phyloP scores from a whole-genome alignment of 2,888 invertebrate species.

The Abrostola triplasia region DNA sequence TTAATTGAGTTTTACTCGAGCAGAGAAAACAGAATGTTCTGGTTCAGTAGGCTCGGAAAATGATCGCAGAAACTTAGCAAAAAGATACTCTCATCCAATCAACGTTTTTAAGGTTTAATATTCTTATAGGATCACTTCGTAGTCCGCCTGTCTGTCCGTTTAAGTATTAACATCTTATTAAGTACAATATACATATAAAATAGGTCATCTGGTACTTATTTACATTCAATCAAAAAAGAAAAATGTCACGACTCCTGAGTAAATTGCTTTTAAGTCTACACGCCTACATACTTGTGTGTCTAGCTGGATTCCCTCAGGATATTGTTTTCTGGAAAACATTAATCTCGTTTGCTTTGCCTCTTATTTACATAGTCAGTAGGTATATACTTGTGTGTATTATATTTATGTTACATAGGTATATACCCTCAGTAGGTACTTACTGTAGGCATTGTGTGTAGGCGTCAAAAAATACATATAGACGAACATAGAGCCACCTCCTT shows the following conservation, averaged over 20 bases:
- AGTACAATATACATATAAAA: background rate
- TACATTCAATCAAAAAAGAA: constrained; percentile 2
- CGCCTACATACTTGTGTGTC: background rate
- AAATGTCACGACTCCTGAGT: background rate
- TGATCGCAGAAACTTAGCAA: too few relatives aligned
- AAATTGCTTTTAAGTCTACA: background rate
- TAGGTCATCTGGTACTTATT: background rate
- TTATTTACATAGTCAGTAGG: background rate
- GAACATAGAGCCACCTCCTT: too few relatives aligned
- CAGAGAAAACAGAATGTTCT: background rate
- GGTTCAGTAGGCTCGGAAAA: too few relatives aligned
- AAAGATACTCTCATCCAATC: too few relatives aligned
- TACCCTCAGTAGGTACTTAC: too few relatives aligned
- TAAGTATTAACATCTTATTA: too few relatives aligned
- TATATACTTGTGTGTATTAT: background rate
- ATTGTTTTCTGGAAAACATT: background rate
- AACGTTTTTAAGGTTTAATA: too few relatives aligned
- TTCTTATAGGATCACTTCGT: too few relatives aligned
- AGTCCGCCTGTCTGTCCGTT: too few relatives aligned
- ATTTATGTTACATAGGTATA: background rate
- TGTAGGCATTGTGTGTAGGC: too few relatives aligned
- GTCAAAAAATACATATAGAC: too few relatives aligned
- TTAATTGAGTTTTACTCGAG: constrained; percentile 1
- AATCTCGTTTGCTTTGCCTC: background rate
- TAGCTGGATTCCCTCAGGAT: background rate